Evolutionary conservation across 92 coral and sea anemone genomes (phyloP), one percentile per base, ranked within the genome.

Genomic region (Siderastrea radians): DNA sequence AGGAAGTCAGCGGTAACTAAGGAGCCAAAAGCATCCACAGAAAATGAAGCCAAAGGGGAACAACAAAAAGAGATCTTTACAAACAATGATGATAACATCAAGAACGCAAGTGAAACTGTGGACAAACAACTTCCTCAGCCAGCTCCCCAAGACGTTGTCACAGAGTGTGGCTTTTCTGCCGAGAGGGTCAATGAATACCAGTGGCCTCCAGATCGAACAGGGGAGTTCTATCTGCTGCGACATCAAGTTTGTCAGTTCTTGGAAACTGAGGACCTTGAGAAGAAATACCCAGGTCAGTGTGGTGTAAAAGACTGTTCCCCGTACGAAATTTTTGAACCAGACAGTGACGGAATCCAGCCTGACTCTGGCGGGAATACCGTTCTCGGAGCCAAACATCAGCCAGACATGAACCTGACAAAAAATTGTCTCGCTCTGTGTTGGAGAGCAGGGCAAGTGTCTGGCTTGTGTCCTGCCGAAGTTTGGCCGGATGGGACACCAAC

Each of bases 191-290:
- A 82, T 91, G 99, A 98, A 54, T 98, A 94, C 84, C 94, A 94
- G 69, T 98, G 99, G 99, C 99, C 99, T 3, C 97, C 93, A n/a
- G 99, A 98, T 50, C 83, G 81, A 38, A 82, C 83, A 15, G 99
- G 99, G 44, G 98, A 98, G 68, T 96, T 81, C 69, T 96, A 88
- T 68, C 76, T 92, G 14, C 74, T 98, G 52, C 93, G 77, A 72
- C 80, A 83, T 68, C 98, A 96, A 50, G 89, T 98, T n/a, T 65
- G 91, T 88, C 98, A 96, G 74, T 98, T 94, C 75, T 91, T 98
- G 73, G 95, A 89, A 60, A 90, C 83, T 7, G 81, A 84, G 19
- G 52, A 82, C 54, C 75, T 98, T 69, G 85, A 92, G 68, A 81
- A 68, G 64, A 95, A 95, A 85, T 89, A 96, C 79, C 83, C 90